Evolutionary conservation across 2,113 vertebrate genomes (phyloP), one percentile per base, ranked within the genome.

Genomic region (Paramormyrops kingsleyae): DNA sequence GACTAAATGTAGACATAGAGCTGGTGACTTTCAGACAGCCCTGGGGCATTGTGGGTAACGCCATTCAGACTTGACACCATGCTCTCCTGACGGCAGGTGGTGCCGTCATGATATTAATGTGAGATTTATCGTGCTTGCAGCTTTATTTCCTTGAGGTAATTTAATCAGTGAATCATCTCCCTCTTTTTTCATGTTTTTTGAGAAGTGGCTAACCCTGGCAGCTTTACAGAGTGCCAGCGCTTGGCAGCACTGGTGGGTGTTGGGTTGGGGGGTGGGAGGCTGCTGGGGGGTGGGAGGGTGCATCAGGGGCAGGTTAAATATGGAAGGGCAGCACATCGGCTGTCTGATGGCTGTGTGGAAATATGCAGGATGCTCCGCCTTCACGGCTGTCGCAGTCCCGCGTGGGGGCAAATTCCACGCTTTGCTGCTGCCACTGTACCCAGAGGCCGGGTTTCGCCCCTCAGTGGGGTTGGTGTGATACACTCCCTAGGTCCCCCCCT

Each of bases 291-390:
- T 21, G 31, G 42, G 8, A 0, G 19, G 7, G 17, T 7, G 27
- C 24, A n/a, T 19, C 17, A 10, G 66, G 59, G 39, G 15, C 42
- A 47, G 90, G 92, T 92, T 94, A 94, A 91, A 94, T 92, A 91
- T 94, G 92, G 92, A 94, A 92, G 92, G 39, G 87, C 83, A 90
- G 70, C 92, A 90, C 89, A 47, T 62, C 90, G 91, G 90, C 92
- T 92, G 93, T 93, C 93, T 92, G 94, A 93, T 93, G 7, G 50
- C 42, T 74, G 4, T 46, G 44, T 6, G 44, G 62, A 88, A 88
- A 27, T 74, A 88, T 88, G 53, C 19, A 2, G 52, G 42, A 42
- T 31, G 35, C 86, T 31, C 31, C 31, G 15, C 46, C 83, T 47
- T 24, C 10, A 2, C 46, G 42, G 83, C 83, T 50, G 83, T 46